Evolutionary conservation across 2,888 invertebrate genomes (phyloP), one percentile per base, ranked within the genome.

Genomic region (Lycocerus yunnanus): DNA sequence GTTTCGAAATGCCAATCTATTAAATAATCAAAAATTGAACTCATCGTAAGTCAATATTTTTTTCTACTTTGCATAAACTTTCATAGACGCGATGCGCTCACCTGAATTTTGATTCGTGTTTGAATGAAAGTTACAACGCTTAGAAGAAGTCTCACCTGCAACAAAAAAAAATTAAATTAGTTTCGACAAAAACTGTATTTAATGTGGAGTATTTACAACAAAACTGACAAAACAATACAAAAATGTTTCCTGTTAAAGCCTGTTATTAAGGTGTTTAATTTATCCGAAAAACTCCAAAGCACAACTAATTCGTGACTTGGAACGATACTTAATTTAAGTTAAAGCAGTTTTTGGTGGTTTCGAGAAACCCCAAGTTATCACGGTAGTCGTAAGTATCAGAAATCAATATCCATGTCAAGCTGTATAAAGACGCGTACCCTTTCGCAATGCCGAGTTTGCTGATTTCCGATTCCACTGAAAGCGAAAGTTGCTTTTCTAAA

Each of bases 351-450:
- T 71, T 67, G 67, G 71, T 59, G 74, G 74, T 71, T 74, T 66
- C 74, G 27, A 63, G 68, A 69, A 74, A 72, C 72, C 72, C 72
- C 20, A 15, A 72, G 68, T 68, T 72, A 72, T 68, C 67, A 27
- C 59, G 65, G 71, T 71, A 69, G 61, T 67, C 69, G 69, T 58
- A 66, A 73, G 74, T 68, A 74, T 74, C 74, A 70, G 71, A 70
- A 71, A 71, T 73, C 73, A 70, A 73, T 73, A 73, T 70, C 73
- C 60, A 73, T 61, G 73, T 70, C 67, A 58, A 68, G 67, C 24
- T 67, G 72, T 68, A 72, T 72, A 61, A 72, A 72, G 71, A 72
- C 72, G 72, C 68, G 68, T 67, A 67, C 61, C 67, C 72, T 66
- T 72, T 68, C 72, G 71, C 16, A 71, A 66, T 66, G 66, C 66